Conservation (phyloP, 2,888 invertebrate species). For the Luperina testacea region DNA sequence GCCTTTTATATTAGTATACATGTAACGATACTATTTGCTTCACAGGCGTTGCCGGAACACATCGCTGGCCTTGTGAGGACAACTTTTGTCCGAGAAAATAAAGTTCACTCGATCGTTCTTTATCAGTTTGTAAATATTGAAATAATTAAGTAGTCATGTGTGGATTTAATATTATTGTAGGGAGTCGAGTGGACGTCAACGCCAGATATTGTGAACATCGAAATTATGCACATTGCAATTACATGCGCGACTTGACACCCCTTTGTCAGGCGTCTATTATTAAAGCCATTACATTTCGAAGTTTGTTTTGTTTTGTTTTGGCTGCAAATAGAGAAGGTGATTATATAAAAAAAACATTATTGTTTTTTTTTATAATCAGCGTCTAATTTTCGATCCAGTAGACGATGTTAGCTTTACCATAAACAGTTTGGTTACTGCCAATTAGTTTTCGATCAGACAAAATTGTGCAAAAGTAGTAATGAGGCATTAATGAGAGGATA, state of each 20-base stretch:
- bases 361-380: too few species aligned
- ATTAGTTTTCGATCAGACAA: not conserved
- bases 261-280: constrained; percentile 48
- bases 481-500: not conserved
- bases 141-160: constrained; percentile 36
- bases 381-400: not conserved
- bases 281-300: constrained; percentile 17
- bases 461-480: not conserved
- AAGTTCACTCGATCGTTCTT: constrained; percentile 52
- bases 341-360: not conserved
- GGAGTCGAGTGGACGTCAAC: constrained; percentile 40
- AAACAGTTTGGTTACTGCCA: not conserved
- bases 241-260: constrained; percentile 40
- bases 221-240: constrained; percentile 53
- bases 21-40: constrained; percentile 60
- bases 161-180: constrained; percentile 45
- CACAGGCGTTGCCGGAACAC: constrained; percentile 78
- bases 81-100: constrained; percentile 78
- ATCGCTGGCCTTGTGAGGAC: constrained; percentile 79
- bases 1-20: constrained; percentile 77
- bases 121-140: constrained; percentile 51
- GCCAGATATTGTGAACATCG: constrained; percentile 41
- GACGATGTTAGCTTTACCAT: not conserved
- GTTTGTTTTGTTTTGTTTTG: constrained; percentile 42
- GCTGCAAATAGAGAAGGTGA: constrained; percentile 5